Conservation (phyloP, 2,888 invertebrate genomes). For the Amphipoea oculea region DNA sequence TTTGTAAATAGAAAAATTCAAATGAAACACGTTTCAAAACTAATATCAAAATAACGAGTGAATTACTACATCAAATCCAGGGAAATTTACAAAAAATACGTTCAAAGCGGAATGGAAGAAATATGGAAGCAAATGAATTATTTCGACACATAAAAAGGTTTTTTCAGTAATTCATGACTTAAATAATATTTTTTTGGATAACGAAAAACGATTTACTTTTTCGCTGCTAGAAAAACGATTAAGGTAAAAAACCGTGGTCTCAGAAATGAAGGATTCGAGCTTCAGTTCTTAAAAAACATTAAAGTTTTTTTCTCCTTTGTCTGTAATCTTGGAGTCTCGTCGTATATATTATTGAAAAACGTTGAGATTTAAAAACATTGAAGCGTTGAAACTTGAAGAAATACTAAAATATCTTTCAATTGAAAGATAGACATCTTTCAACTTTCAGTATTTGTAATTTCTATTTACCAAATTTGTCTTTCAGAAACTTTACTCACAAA, state of each 20-base stretch:
- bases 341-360: not conserved
- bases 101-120: not conserved
- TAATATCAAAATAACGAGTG: not conserved
- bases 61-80: not conserved
- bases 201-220: not conserved
- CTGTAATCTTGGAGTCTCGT: not conserved
- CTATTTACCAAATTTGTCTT: not conserved
- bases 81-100: not conserved
- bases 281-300: not conserved
- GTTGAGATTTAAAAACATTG: too few species aligned
- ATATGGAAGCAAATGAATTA: conserved; percentile 14
- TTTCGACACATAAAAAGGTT: conserved; percentile 23
- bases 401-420: not conserved
- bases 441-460: not conserved
- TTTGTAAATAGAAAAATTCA: not conserved
- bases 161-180: not conserved
- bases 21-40: not conserved
- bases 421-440: too few species aligned
- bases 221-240: not conserved
- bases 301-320: not conserved
- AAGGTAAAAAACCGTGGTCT: not conserved
- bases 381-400: too few species aligned
- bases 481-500: not conserved
- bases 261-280: not conserved
- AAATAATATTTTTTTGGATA: not conserved